These are phyloP conservation scores for Astreopora myriophthalma DNA, from an alignment of 64 coral and sea anemone genomes.

Conservation along the genomic window DNA sequence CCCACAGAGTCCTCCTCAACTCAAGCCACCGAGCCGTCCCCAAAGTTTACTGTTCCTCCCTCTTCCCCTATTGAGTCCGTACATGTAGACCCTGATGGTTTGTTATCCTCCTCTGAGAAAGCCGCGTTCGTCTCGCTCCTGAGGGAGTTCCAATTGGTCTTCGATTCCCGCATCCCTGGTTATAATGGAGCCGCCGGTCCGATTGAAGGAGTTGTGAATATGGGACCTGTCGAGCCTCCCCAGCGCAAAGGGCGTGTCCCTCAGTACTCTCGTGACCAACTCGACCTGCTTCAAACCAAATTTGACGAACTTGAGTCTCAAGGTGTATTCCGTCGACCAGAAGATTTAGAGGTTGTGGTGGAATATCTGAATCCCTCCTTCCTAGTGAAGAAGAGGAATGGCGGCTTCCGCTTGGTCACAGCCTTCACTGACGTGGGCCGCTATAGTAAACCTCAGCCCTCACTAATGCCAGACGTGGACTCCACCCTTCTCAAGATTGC, in stretches of 20 bases:
- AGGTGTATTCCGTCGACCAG: conserved; percentile 1
- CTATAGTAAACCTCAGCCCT: conserved; percentile 30
- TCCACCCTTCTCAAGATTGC: conserved; percentile 42
- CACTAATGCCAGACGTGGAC: conserved; percentile 38
- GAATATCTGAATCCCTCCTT: conserved; percentile 44
- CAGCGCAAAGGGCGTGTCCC: conserved; percentile 18
- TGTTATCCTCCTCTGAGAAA: background rate
- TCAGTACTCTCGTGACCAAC: conserved; percentile 25
- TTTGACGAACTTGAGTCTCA: background rate
- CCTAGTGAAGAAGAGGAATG: conserved; percentile 17
- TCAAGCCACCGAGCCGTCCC: background rate
- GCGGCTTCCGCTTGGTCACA: conserved; percentile 4
- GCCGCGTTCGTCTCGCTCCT: background rate
- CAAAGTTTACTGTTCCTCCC: background rate
- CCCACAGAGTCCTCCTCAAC: background rate
- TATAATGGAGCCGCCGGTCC: conserved; percentile 43
- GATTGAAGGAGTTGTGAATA: conserved; percentile 21
- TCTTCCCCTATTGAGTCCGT: background rate
- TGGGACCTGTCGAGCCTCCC: conserved; percentile 26
- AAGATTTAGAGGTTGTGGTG: background rate
- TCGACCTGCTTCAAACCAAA: conserved; percentile 31
- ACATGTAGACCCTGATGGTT: conserved; percentile 1
- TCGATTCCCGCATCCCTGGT: conserved; percentile 7
- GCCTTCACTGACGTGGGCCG: conserved; percentile 23
- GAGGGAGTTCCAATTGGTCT: conserved; percentile 26